A percentile compares a stretch with the other conserved stretches of the same genome.
These are phyloP conservation scores for Drosophila parthenogenetica DNA, from an alignment of 2,888 invertebrate genomes.

Conservation along the genomic window DNA sequence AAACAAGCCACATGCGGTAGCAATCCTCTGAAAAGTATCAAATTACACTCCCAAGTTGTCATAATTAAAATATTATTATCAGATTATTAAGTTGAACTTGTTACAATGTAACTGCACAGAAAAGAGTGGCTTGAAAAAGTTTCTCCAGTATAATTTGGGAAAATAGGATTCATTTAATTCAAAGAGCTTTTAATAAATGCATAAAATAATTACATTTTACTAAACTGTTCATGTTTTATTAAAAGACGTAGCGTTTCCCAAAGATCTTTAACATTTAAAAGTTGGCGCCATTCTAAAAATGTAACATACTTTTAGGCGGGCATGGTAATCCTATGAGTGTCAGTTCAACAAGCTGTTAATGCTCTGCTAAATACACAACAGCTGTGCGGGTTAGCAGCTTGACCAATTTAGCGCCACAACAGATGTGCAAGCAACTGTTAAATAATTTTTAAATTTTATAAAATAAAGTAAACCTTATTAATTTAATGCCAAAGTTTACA, in stretches of 20 bases:
- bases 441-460: too few species aligned
- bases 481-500: too few species aligned
- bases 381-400: not conserved
- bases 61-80: constrained; percentile 70
- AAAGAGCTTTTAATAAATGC: too few species aligned
- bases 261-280: not conserved
- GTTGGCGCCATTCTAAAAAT: constrained; percentile 6
- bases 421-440: not conserved
- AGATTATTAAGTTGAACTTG: too few species aligned
- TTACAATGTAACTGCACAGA: too few species aligned
- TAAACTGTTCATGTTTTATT: too few species aligned
- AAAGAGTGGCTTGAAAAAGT: too few species aligned
- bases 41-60: constrained; percentile 62
- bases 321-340: not conserved
- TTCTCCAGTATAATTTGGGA: not conserved
- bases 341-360: not conserved
- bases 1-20: constrained; percentile 73
- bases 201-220: too few species aligned
- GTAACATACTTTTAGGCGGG: constrained; percentile 29
- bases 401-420: not conserved
- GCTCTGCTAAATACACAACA: not conserved
- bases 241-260: too few species aligned
- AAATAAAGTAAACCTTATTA: too few species aligned
- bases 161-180: not conserved
- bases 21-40: constrained; percentile 45